Evolutionary conservation across 2,797 vertebrate genomes (phyloP), one percentile per base, ranked within the genome.

Genomic region (Sus cebifrons): DNA sequence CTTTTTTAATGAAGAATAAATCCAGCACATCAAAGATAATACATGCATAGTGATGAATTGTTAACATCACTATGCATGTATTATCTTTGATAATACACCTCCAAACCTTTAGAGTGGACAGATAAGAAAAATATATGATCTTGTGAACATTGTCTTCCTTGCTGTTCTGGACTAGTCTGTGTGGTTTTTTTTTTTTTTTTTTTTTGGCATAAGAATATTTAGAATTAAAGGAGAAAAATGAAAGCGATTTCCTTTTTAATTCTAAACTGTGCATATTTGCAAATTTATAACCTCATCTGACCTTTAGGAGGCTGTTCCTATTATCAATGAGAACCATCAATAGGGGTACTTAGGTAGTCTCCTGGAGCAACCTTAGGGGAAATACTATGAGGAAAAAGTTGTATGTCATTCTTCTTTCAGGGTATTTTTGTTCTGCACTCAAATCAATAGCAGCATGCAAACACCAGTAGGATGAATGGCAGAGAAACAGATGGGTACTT

Each of bases 151-250:
- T 92, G 18, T 65, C 54, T 12, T 94, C 81, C 78, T 84, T 89
- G 44, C 18, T 96, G 89, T 91, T 96, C 54, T 95, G 49, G 52
- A 74, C 32, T 49, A 94, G 52, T 74, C 40, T 74, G 3, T 88
- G 67, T 74, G 36, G 32, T 32, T 32, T 32, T 3, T 36, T 36
- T 36, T 36, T 36, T 36, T 36, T 36, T 36, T 96, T 97, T 97
- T 86, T 98, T 96, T 83, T 49, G 17, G 36, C 49, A 75, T 64
- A 83, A 94, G 32, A 96, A 84, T 86, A 94, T 89, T 96, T 91
- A 68, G 32, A 91, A 92, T 75, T 5, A 52, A 91, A 91, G 23
- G n/a, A 93, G 18, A 93, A 95, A 95, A 92, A 84, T 91, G 65
- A 74, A 97, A 97, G 77, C 92, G 52, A 29, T 71, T 14, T 91